Conservation (phyloP, 2,888 invertebrate species). For the Leptopilina drosophilae region DNA sequence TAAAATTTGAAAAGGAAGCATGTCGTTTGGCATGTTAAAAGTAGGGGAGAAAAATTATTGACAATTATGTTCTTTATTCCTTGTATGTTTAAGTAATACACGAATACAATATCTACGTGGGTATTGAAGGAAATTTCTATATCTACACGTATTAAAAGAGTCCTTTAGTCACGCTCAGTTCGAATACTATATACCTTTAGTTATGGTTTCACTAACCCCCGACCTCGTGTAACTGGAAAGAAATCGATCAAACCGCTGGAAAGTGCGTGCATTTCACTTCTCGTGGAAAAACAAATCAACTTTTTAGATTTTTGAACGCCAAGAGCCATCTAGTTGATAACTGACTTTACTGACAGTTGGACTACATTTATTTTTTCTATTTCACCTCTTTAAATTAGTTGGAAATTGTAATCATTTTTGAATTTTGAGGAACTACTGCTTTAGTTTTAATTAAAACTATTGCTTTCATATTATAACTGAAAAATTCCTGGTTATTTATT, state of each 20-base stretch:
- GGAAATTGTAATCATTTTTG: too few relatives aligned
- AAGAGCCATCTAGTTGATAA: constrained; percentile 23
- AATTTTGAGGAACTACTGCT: too few relatives aligned
- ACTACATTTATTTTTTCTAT: too few relatives aligned
- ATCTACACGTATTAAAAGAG: neutral
- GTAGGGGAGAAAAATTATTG: neutral
- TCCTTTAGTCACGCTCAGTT: constrained; percentile 34
- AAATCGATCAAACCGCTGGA: constrained; percentile 36
- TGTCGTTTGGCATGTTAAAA: constrained; percentile 6
- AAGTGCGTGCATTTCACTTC: constrained; percentile 27
- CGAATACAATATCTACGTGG: neutral
- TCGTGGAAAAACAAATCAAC: constrained; percentile 12
- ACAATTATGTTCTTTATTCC: neutral
- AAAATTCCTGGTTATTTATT: too few relatives aligned
- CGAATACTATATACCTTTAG: constrained; percentile 26
- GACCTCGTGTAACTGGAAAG: constrained; percentile 24
- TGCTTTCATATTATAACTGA: too few relatives aligned
- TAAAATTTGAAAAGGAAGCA: constrained; percentile 23
- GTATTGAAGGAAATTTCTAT: constrained; percentile 14
- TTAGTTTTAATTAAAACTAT: too few relatives aligned
- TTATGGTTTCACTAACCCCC: neutral
- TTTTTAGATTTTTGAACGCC: neutral
- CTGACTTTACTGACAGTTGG: neutral
- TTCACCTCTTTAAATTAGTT: too few relatives aligned
- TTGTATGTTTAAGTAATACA: too few relatives aligned